A percentile compares a stretch with the other conserved stretches of the same genome.
phyloP scores from a whole-genome alignment of 2,113 vertebrate species.

The Muntiacus reevesi region DNA sequence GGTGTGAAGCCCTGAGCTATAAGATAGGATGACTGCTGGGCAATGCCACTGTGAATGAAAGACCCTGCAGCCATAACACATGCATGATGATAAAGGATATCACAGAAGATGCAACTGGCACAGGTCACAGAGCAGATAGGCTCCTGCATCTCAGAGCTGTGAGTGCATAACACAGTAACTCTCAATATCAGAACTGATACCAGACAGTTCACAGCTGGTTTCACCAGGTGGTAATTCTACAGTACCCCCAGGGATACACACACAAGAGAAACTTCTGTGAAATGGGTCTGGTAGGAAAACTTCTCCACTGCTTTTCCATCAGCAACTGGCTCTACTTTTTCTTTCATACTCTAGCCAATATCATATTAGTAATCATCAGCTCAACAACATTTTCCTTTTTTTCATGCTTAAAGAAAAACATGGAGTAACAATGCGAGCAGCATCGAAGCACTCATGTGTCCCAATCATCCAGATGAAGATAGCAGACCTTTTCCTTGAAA shows the following conservation, averaged over 20 bases:
- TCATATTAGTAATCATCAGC: neutral
- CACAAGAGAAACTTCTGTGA: neutral
- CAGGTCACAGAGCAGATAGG: fast-evolving
- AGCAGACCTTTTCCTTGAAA: neutral
- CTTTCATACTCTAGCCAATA: neutral
- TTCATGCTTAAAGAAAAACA: neutral
- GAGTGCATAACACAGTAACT: too few relatives aligned
- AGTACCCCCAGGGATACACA: fast-evolving
- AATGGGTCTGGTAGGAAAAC: too few relatives aligned
- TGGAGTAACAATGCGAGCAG: fast-evolving
- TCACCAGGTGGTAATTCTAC: too few relatives aligned
- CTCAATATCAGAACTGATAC: fast-evolving
- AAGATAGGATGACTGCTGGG: neutral
- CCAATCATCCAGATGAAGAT: fast-evolving
- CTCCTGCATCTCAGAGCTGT: neutral
- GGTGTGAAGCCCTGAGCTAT: neutral
- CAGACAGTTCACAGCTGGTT: fast-evolving
- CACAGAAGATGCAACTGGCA: fast-evolving
- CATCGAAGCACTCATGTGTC: too few relatives aligned
- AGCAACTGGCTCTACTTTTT: neutral
- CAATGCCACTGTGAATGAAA: too few relatives aligned
- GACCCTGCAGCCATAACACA: too few relatives aligned
- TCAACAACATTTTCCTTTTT: neutral
- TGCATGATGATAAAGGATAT: neutral
- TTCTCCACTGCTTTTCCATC: neutral